These are phyloP conservation scores for Esperia sulphurella DNA, from an alignment of 2,888 invertebrate genomes.

Conservation along the genomic window DNA sequence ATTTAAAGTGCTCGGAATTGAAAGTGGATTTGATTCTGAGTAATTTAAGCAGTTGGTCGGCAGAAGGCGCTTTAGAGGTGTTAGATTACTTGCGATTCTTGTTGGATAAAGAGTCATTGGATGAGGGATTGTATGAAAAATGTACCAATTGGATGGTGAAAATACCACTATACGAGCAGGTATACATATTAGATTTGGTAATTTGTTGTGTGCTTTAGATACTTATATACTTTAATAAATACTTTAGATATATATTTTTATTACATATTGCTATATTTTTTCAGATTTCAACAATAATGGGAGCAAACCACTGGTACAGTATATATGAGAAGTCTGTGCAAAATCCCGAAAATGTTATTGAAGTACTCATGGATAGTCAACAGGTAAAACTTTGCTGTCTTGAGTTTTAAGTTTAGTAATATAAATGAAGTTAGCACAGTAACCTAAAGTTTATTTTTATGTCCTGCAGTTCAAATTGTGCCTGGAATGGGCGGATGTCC, in stretches of 20 bases:
- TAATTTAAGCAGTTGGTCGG: constrained; percentile 77
- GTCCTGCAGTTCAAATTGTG: constrained; percentile 81
- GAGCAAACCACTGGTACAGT: constrained; percentile 79
- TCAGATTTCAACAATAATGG: constrained; percentile 78
- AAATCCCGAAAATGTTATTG: constrained; percentile 74
- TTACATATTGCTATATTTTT: constrained; percentile 18
- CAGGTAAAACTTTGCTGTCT: constrained; percentile 43
- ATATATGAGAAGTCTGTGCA: constrained; percentile 77
- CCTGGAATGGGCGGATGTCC: constrained; percentile 84
- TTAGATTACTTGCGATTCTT: constrained; percentile 71
- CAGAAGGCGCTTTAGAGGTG: constrained; percentile 73
- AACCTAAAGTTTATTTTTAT: constrained; percentile 21
- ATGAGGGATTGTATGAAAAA: constrained; percentile 59
- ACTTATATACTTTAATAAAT: background rate
- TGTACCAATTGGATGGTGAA: constrained; percentile 80
- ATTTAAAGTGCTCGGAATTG: constrained; percentile 69
- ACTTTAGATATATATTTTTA: background rate
- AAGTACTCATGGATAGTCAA: constrained; percentile 76
- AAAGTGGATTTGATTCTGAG: constrained; percentile 74
- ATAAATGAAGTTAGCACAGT: background rate
- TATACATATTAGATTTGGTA: constrained; percentile 26
- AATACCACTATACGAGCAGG: constrained; percentile 82
- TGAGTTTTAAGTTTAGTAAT: background rate
- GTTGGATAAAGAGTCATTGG: constrained; percentile 53
- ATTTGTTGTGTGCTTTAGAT: background rate